Evolutionary conservation across 2,888 invertebrate genomes (phyloP), one percentile per base, ranked within the genome.

Genomic region (Dascillus cervinus): DNA sequence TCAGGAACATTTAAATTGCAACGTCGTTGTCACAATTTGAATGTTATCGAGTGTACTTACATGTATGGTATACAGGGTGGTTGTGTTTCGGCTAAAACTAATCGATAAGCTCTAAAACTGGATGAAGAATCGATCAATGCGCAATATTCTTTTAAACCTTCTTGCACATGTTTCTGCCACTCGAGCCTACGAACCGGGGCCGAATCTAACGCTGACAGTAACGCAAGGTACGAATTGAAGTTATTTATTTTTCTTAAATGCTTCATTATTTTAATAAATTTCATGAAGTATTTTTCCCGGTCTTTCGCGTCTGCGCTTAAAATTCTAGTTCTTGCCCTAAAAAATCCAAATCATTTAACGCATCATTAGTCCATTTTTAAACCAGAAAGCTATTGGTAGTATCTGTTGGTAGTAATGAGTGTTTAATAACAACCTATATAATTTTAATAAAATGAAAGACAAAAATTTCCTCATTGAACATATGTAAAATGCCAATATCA

Each of bases 41-140:
- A n/a, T n/a, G n/a, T n/a, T n/a, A n/a, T n/a, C n/a, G 8, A 13
- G n/a, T 6, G 10, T 22, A 75, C 85, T 77, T 69, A 96, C 96
- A 98, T 94, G 66, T 98, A 98, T 3, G 98, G 98, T 69, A 98
- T 95, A 65, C 97, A 97, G 15, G 98, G 98, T 15, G 97, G 95
- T 58, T 87, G 85, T 3, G 96, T 92, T 60, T 94, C 92, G 3
- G 89, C 84, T 46, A 98, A 69, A 25, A 95, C 92, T 63, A 85
- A 88, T 31, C 98, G 73, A 64, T 98, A 98, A n/a, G 91, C 87
- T 50, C 92, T 75, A 73, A 98, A 98, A 51, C 96, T 96, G 20
- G 90, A 90, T n/a, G 92, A 90, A 45, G 92, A 92, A 69, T 98
- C 97, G 50, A 98, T 97, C 41, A 98, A 77, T 30, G 88, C 85